phyloP scores from a whole-genome alignment of 2,113 vertebrate genomes.

The Brachyhypopomus gauderio region DNA sequence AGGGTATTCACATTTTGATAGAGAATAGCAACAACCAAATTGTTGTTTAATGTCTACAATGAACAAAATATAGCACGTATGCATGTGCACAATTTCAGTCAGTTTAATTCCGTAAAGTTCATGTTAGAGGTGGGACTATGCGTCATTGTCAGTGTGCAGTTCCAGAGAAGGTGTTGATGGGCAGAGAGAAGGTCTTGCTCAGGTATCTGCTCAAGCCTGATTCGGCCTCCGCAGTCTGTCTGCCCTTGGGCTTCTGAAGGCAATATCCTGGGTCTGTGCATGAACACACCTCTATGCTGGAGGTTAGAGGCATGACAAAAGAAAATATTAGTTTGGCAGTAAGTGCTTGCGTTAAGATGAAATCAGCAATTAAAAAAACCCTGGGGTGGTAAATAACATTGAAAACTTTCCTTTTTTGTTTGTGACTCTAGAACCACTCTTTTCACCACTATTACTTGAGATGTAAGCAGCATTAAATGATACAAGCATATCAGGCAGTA shows the following conservation, averaged over 20 bases:
- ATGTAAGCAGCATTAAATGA: too few relatives aligned
- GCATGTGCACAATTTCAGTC: slow-evolving; percentile 1
- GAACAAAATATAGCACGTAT: background rate
- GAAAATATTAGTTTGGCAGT: background rate
- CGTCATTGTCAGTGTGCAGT: slow-evolving; percentile 67
- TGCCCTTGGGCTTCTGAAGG: slow-evolving; percentile 65
- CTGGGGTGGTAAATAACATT: too few relatives aligned
- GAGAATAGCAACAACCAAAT: background rate
- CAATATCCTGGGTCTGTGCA: slow-evolving; percentile 82
- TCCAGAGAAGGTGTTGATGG: slow-evolving; percentile 88
- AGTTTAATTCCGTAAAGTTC: background rate
- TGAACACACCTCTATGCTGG: slow-evolving; percentile 81
- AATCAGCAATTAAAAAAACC: background rate
- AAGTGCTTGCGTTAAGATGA: background rate
- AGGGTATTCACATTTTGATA: slow-evolving; percentile 1
- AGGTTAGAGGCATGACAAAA: background rate
- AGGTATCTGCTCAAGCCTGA: slow-evolving; percentile 68
- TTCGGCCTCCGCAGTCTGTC: slow-evolving; percentile 49
- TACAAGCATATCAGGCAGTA: too few relatives aligned
- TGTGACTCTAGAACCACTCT: too few relatives aligned
- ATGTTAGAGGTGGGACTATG: background rate
- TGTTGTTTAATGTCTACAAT: background rate
- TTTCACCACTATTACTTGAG: too few relatives aligned
- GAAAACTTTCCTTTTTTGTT: too few relatives aligned
- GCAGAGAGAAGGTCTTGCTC: slow-evolving; percentile 79